Evolutionary conservation across 2,888 invertebrate species (phyloP), one percentile per base, ranked within the genome.

Genomic region (Aphodius sticticus): DNA sequence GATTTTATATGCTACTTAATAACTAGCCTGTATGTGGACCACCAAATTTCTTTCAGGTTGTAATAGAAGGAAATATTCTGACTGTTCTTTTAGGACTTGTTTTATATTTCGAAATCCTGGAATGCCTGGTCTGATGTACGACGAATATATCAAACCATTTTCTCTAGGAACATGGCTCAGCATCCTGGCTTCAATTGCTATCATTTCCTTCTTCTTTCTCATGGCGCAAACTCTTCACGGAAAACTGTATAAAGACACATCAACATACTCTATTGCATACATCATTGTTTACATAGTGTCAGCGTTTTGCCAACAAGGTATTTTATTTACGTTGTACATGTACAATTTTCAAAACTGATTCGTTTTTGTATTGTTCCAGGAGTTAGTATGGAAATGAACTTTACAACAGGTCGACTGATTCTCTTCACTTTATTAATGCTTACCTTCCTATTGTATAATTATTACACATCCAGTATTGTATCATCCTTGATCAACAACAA

Each of bases 391-490:
- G 78, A 71, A 16, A 72, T 71, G 26, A 78, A 82, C 4, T 82
- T 83, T 71, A 26, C 83, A 5, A 84, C 87, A 5, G 86, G 87
- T 38, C 84, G 87, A 74, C 84, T 87, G 16, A 82, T 87, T 12
- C 84, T 87, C 72, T 81, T 88, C 9, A 83, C 82, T 35, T 82
- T 87, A 6, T 83, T 88, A 14, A 80, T 88, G 6, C 84, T 87
- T 15, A 87, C 88, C 7, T 83, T 91, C 0, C 85, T 92, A 14
- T 87, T 91, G 3, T 92, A 91, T 86, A 92, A 92, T 85, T 92
- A 91, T 86, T 92, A 92, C 86, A 92, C 92, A 0, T 92, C 92
- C 75, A 92, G 92, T 81, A 91, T 92, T 14, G 92, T 92, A 5
- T 92, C 92, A 76, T 91, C 91, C 86, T 86, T 92, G 5, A 87